Evolutionary conservation across 2,113 vertebrate genomes (phyloP), one percentile per base, ranked within the genome.

Genomic region (Tautogolabrus adspersus): DNA sequence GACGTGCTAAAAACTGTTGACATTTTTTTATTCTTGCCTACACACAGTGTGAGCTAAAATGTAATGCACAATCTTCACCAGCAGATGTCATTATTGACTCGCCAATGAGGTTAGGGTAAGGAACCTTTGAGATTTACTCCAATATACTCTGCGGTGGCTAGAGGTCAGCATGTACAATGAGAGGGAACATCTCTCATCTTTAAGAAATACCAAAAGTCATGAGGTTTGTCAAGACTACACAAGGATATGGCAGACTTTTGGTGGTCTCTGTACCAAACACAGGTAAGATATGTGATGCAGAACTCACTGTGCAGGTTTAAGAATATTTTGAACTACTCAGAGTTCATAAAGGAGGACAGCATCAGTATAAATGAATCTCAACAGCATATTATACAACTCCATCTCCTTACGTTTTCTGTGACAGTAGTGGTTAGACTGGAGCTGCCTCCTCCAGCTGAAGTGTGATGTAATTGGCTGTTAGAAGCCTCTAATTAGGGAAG

Each of bases 391-490:
- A 21, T 47, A 40, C 3, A 49, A 55, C n/a, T 59, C 7, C 9
- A 30, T 57, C 23, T 60, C 58, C 44, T 58, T 15, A 34, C 0
- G 22, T 23, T 90, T 82, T 66, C 46, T 38, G 49, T 22, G 59
- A 62, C 57, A 83, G 85, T 72, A 64, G 75, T 55, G 72, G 64
- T 75, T 80, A 18, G 66, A 66, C 42, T 37, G 21, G 26, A 78
- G 75, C 30, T 18, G 58, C 58, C 38, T 75, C 52, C 22, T 66
- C 26, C 74, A 80, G 66, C 72, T 85, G 63, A 79, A 79, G 69
- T 83, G 77, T 66, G 82, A 84, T 62, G 78, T 78, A 90, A 89
- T 61, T 87, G 76, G 74, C 71, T 55, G 63, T 89, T 90, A 66
- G 71, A 85, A 79, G 66, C 61, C 79, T 81, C 66, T 84, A 71